Evolutionary conservation across 2,888 invertebrate species (phyloP), one percentile per base, ranked within the genome.

Genomic region (Patella depressa): DNA sequence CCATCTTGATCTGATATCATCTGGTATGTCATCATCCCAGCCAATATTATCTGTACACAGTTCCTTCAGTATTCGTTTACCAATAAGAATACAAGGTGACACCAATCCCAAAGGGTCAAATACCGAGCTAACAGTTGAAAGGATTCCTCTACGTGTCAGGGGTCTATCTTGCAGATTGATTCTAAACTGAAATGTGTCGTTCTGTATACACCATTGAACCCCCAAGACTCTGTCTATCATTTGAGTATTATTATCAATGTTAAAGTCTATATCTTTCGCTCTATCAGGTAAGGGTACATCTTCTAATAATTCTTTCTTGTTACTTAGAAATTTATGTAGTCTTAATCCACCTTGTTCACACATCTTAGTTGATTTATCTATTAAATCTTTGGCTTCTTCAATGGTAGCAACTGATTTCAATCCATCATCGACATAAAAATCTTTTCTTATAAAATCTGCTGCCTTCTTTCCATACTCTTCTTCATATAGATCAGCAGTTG

Each of bases 391-490:
- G 5, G 74, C 77, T 54, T 72, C 29, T 9, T 53, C 34, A 29
- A 75, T 74, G 3, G 77, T 72, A 65, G 75, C 5, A 3, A 80
- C 76, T 11, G 78, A 81, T 53, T 75, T 80, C 72, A 81, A 54
- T 34, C 78, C 78, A 59, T 80, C 78, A 70, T 80, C 80, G 0
- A 77, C 78, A 34, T 81, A 81, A 34, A 81, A 80, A 69, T 81
- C 77, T 11, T 54, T 29, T 55, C 14, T 24, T 5, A 78, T 78
- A 78, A 29, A 54, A 53, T 11, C 65, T 45, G 53, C 29, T 3
- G 71, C 71, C 19, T 65, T 24, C 24, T 19, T 14, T 15, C 54
- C 54, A 72, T 65, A 74, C n/a, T 34, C 59, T 15, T 74, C 34
- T 24, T 74, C 45, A 34, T n/a, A n/a, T n/a, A n/a, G n/a, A n/a